Base-by-base conservation (phyloP, 2,113 vertebrate species). In the Galeopterus variegatus region DNA sequence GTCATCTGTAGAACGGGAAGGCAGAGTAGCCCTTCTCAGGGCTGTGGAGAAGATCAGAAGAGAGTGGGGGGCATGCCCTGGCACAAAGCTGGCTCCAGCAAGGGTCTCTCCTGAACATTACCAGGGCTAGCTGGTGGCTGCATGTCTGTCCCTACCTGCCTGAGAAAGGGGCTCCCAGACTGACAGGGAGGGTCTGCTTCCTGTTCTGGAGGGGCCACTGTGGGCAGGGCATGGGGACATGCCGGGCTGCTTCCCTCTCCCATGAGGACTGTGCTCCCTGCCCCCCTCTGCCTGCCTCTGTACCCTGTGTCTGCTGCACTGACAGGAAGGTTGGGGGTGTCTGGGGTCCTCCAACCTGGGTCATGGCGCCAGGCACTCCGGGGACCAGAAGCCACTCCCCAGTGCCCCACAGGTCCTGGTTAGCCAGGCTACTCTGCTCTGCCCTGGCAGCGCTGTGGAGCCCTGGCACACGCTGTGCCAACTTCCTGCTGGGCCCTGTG, bases 311-410 rank as follows among this genome's bases (percentile, higher is more conserved):
- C 28, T 0, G 1, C 62, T 33, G 10, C 56, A 36, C 89, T 3
- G 1, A 33, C 56, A n/a, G 76, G 84, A 52, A 33, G 76, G n/a
- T 5, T 5, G 12, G 48, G 54, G 69, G 65, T 69, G 41, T 28
- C 50, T 9, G 24, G 45, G 45, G 36, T n/a, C 69, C 31, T 45
- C 84, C 85, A 6, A 9, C 28, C 72, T 28, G 26, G 17, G 52
- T 41, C 88, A 31, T 5, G 28, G 64, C 2, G 4, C n/a, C 2
- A 19, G 26, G 18, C 70, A 8, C 4, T 21, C 48, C 70, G 18
- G 26, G 26, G 64, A 23, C 24, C 28, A 36, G 81, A 92, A 52
- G 85, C 93, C 96, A 91, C 96, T 33, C 96, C 97, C 96, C 18
- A 0, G 28, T 2, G 14, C 87, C 64, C 69, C 62, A 52, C 1